Conservation (phyloP, 2,113 vertebrate species). For the Dryoscopus gambensis region DNA sequence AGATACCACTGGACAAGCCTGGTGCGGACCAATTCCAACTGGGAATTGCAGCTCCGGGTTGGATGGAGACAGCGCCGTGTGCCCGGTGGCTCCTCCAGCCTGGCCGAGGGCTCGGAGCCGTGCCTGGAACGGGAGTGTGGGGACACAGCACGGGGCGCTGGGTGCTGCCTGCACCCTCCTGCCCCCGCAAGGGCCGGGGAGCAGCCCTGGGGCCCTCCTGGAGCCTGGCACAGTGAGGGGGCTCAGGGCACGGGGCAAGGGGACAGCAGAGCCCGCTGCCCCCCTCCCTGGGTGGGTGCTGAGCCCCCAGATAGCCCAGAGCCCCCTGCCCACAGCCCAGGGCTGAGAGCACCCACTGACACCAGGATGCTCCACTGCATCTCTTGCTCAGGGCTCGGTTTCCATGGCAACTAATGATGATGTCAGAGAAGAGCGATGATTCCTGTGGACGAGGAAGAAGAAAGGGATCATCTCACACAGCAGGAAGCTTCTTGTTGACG, state of each 20-base stretch:
- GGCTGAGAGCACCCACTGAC: neutral
- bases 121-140: rapidly evolving
- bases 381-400: neutral
- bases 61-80: neutral
- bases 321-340: neutral
- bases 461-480: slow-evolving; percentile 13
- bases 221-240: rapidly evolving
- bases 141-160: neutral
- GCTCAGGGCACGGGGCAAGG: neutral
- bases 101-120: rapidly evolving
- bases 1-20: slow-evolving; percentile 23
- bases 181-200: neutral
- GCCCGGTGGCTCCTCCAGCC: neutral
- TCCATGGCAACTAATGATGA: slow-evolving; percentile 45
- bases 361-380: neutral
- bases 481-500: slow-evolving; percentile 6
- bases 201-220: rapidly evolving
- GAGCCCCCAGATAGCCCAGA: neutral
- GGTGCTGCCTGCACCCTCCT: neutral
- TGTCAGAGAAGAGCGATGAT: slow-evolving; percentile 43
- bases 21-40: neutral
- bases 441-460: neutral
- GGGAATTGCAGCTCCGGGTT: neutral
- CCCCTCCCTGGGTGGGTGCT: neutral
- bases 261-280: neutral